Evolutionary conservation across 1,140 invertebrate genomes (phyloP).

Genomic region (Brachionus angularis): DNA sequence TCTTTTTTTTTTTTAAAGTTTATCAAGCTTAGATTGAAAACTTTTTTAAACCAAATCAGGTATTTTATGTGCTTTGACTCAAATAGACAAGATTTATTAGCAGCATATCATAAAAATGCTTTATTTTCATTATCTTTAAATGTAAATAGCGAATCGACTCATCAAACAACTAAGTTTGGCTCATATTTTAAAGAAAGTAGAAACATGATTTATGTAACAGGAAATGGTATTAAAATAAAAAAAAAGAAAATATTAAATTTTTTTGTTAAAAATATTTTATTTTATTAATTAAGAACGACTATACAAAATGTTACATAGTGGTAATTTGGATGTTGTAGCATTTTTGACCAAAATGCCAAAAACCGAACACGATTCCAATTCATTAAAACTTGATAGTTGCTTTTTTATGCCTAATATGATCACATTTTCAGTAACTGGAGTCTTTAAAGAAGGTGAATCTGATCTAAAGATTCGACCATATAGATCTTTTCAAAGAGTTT

Average conservation of each 20-base stretch:
- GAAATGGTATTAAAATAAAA: too few relatives aligned
- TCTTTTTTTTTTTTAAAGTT: too few relatives aligned
- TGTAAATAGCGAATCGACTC: conserved; percentile 7
- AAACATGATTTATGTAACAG: conserved; percentile 1
- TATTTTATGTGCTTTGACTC: conserved; percentile 30
- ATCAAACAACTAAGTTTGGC: conserved; percentile 1
- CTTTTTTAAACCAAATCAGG: neutral
- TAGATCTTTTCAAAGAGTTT: conserved; percentile 29
- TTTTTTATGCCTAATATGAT: conserved; percentile 42
- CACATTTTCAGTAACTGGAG: conserved; percentile 21
- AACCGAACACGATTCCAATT: conserved; percentile 28
- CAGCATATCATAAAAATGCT: conserved; percentile 29
- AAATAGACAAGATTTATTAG: conserved; percentile 16
- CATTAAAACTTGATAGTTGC: conserved; percentile 22
- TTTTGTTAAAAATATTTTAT: neutral
- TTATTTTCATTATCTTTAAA: conserved; percentile 29
- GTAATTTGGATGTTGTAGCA: conserved; percentile 25
- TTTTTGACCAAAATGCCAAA: conserved; percentile 32
- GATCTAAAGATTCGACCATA: neutral
- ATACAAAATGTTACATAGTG: conserved; percentile 22
- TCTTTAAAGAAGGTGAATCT: conserved; percentile 23
- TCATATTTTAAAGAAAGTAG: conserved; percentile 42
- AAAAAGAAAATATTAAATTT: too few relatives aligned
- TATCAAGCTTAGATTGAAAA: too few relatives aligned
- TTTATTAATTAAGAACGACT: neutral